phyloP scores from a whole-genome alignment of 2,797 vertebrate genomes.

The Gastrophryne carolinensis region DNA sequence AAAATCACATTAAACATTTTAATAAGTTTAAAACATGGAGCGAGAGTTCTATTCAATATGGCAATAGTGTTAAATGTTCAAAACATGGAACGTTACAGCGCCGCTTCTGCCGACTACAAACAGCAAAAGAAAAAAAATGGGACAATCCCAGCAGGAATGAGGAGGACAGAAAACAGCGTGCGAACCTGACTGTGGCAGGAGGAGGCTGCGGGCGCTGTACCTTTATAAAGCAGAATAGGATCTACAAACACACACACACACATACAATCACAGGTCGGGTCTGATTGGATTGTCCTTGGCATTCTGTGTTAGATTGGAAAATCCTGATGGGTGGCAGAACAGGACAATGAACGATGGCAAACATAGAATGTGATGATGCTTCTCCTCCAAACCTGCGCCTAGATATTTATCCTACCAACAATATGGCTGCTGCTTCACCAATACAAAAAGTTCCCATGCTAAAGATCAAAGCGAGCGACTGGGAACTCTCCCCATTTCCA shows the following conservation, averaged over 20 bases:
- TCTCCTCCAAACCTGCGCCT: too few species aligned
- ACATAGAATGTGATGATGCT: too few species aligned
- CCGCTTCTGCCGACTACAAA: neutral
- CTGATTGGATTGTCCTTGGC: neutral
- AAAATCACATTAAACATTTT: conserved; percentile 34
- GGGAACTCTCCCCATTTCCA: too few species aligned
- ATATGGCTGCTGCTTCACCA: too few species aligned
- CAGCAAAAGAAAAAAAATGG: neutral
- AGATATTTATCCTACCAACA: too few species aligned
- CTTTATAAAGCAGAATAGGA: neutral
- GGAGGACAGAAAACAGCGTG: neutral
- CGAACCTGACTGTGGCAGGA: neutral
- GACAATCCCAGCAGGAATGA: too few species aligned
- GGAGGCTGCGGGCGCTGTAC: conserved; percentile 1
- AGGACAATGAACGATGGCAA: neutral
- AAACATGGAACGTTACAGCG: conserved; percentile 6
- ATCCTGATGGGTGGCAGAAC: too few species aligned
- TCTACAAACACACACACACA: neutral
- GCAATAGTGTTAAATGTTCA: conserved; percentile 17
- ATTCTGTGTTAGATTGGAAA: neutral
- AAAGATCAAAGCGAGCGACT: too few species aligned
- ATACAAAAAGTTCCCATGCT: too few species aligned
- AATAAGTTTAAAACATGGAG: conserved; percentile 14
- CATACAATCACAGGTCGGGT: neutral
- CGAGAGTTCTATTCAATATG: neutral